phyloP scores from a whole-genome alignment of 2,888 invertebrate species.

The Anagyrus pseudococci region DNA sequence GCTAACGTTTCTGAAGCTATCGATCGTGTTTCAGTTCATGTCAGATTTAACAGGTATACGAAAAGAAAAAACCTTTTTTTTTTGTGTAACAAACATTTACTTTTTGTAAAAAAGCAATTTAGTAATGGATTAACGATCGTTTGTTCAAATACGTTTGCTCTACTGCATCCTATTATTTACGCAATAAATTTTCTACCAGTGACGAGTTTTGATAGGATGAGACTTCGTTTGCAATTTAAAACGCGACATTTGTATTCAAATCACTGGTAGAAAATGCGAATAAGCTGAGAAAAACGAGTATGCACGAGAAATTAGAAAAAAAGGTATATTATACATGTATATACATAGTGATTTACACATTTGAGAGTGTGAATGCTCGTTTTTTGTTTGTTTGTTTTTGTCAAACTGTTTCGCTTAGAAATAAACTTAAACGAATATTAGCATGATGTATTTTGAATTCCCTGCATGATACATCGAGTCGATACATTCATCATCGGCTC shows the following conservation, averaged over 20 bases:
- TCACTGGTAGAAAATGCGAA: too few relatives aligned
- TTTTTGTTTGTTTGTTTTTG: not conserved
- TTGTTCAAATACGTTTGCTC: not conserved
- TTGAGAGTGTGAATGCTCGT: too few relatives aligned
- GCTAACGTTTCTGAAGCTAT: slow-evolving; percentile 26
- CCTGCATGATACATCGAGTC: not conserved
- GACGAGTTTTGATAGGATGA: not conserved
- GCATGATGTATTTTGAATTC: slow-evolving; percentile 11
- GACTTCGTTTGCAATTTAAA: not conserved
- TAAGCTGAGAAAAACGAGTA: not conserved
- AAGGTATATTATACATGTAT: too few relatives aligned
- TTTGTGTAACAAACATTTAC: too few relatives aligned
- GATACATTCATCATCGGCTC: slow-evolving; percentile 6
- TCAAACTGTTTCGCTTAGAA: not conserved
- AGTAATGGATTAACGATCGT: not conserved
- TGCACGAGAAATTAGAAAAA: not conserved
- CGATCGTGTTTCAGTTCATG: slow-evolving; percentile 1
- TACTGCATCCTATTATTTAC: not conserved
- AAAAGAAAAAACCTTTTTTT: too few relatives aligned
- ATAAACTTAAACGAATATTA: not conserved
- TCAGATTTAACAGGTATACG: not conserved
- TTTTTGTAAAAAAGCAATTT: too few relatives aligned
- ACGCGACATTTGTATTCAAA: not conserved
- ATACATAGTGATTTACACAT: too few relatives aligned
- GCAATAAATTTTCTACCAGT: not conserved